Conservation (phyloP, 2,797 vertebrate species). For the Hydrolagus colliei region DNA sequence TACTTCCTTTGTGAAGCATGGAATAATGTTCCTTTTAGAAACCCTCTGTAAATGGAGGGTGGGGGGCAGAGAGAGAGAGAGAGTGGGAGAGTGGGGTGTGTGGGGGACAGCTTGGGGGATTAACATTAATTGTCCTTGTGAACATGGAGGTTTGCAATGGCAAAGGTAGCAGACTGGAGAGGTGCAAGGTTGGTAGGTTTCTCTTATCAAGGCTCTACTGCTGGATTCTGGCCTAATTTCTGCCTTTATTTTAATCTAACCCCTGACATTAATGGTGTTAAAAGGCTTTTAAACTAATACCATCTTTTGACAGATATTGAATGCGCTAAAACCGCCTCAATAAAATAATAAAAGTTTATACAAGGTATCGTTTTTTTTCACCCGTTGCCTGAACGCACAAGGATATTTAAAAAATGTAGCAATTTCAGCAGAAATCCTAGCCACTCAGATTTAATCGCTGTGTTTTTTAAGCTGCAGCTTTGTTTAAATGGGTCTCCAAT, state of each 20-base stretch:
- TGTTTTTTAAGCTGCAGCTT: conserved; percentile 52
- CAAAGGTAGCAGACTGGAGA: conserved; percentile 60
- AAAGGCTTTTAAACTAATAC: conserved; percentile 53
- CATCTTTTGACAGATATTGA: conserved; percentile 43
- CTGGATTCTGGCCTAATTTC: conserved; percentile 43
- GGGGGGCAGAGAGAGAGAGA: not conserved
- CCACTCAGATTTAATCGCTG: conserved; percentile 61
- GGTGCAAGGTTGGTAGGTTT: conserved; percentile 53
- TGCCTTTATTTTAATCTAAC: conserved; percentile 55
- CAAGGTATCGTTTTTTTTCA: conserved; percentile 56
- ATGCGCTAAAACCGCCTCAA: conserved; percentile 38
- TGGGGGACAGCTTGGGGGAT: not conserved
- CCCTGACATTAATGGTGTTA: conserved; percentile 52
- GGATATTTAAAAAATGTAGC: conserved; percentile 45
- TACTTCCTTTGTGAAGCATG: conserved; percentile 40
- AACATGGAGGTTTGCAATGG: conserved; percentile 36
- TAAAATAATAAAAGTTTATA: conserved; percentile 54
- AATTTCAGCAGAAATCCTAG: conserved; percentile 56
- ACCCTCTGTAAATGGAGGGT: not conserved
- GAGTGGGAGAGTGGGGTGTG: not conserved
- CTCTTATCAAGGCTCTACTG: conserved; percentile 47
- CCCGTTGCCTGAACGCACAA: conserved; percentile 45
- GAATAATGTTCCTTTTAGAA: conserved; percentile 36
- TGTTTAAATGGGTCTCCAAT: conserved; percentile 79
- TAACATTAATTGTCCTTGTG: conserved; percentile 39